Percentiles rank a stretch among this genome's conserved stretches.
Conservation (phyloP, 2,113 vertebrate genomes). For the Catharus fuscescens region DNA sequence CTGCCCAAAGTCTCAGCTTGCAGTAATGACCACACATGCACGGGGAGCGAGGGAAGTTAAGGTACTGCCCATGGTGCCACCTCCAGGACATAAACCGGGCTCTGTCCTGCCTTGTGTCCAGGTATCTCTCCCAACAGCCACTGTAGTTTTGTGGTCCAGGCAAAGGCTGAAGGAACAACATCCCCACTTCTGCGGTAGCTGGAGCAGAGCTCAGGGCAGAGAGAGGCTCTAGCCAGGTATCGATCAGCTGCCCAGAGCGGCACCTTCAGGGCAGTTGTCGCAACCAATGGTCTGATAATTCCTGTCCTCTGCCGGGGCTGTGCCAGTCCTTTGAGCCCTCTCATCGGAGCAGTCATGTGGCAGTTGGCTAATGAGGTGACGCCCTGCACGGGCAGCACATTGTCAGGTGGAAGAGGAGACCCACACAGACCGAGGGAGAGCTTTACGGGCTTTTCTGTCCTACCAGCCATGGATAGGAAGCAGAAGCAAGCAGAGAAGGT, state of each 20-base stretch:
- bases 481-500: slow-evolving; percentile 71
- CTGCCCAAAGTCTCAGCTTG: neutral
- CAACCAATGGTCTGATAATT: neutral
- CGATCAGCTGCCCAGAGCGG: neutral
- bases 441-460: slow-evolving; percentile 49
- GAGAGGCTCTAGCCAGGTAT: neutral
- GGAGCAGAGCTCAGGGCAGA: neutral
- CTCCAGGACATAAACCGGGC: neutral
- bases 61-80: neutral
- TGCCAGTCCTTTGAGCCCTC: slow-evolving; percentile 54
- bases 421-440: slow-evolving; percentile 70
- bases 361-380: slow-evolving; percentile 63
- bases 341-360: slow-evolving; percentile 69
- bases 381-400: slow-evolving; percentile 54
- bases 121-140: neutral
- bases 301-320: neutral
- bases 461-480: slow-evolving; percentile 70
- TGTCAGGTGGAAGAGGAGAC: slow-evolving; percentile 74
- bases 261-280: neutral
- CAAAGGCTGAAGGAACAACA: neutral
- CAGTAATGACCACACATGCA: rapidly evolving
- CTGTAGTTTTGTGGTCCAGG: neutral
- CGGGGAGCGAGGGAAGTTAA: neutral
- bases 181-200: neutral
- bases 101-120: neutral